Evolutionary conservation across 2,797 vertebrate species (phyloP), one percentile per base, ranked within the genome.

Genomic region (Pitangus sulphuratus): DNA sequence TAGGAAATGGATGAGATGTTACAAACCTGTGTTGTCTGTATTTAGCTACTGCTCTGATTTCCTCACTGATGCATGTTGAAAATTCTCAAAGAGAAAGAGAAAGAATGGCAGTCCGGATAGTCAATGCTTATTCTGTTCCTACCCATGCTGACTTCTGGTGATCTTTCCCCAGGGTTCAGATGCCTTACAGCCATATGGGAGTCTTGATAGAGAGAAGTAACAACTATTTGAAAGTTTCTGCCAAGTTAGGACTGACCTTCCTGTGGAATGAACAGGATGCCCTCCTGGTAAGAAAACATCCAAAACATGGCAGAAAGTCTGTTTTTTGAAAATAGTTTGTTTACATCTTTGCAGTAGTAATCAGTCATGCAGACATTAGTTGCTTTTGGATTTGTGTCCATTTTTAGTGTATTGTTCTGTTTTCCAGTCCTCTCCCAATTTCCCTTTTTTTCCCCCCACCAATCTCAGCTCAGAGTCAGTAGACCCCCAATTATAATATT

Each of bases 221-320:
- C 9, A 89, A 84, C 50, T 98, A 98, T 70, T 56, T 99, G 88
- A 98, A 98, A 97, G 92, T 99, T 93, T 96, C 84, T 58, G 98
- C 98, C 83, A 98, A 98, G 69, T 74, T 98, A 75, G 99, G 99
- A 61, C 30, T 99, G 60, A 83, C 96, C 40, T 97, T 98, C 80
- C 70, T 98, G 88, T 99, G 99, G 99, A 99, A 99, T 64, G 75
- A 94, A 77, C 95, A 98, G 0, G 98, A 98, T 86, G 98, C 98
- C 53, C 97, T 99, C 15, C 85, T 98, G 98, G 99, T 99, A 97
- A 93, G 97, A 80, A 91, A 80, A 51, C 3, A 66, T 56, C n/a
- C 26, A 35, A 74, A 93, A 69, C 12, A 25, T 25, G 44, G 40
- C 37, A 95, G 45, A 75, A 78, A 77, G 15, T 15, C 33, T 48